Base-by-base conservation (phyloP, 2,888 invertebrate species). In the Leucoptera coffeella region DNA sequence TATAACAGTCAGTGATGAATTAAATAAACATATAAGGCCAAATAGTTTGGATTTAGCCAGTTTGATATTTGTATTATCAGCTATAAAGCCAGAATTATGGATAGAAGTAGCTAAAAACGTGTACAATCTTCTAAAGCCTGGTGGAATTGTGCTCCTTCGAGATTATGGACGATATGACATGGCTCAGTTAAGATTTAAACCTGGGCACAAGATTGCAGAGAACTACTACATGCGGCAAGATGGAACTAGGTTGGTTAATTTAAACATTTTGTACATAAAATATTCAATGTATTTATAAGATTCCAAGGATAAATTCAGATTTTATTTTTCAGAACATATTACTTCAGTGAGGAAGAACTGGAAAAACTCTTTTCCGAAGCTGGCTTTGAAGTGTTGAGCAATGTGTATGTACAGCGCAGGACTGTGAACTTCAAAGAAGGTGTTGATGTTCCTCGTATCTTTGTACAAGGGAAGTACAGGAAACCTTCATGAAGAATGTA, bases 111-210 rank as follows among this genome's bases (percentile, higher is more conserved):
- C 79, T 2, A 44, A 51, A 10, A 86, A 87, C 42, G 64, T 95
- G 1, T 77, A 57, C 34, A 56, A 73, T 28, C 65, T 80, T 2
- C 56, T 89, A 2, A 77, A 74, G 22, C 78, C 83, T 0, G 90
- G 86, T 2, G 96, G 95, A 1, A 49, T 85, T 17, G 50, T 97
- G 2, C 55, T 97, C 10, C 85, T 97, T 37, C 65, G 97, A 32
- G 97, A 97, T 57, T 99, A 97, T 55, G 97, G 93, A 0, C 64
- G 91, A 0, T 86, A 93, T 45, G 97, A 97, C 51, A 91, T 96
- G 85, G 91, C 97, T 0, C 95, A 96, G 67, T 47, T 97, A 26
- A 73, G 97, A 17, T 99, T 99, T 50, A 86, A 89, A 33, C 80
- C 91, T 0, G 95, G 94, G 0, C 84, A 90, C 46, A 95, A 96